Base-by-base conservation (phyloP, 2,113 vertebrate genomes). In the Gambusia holbrooki region DNA sequence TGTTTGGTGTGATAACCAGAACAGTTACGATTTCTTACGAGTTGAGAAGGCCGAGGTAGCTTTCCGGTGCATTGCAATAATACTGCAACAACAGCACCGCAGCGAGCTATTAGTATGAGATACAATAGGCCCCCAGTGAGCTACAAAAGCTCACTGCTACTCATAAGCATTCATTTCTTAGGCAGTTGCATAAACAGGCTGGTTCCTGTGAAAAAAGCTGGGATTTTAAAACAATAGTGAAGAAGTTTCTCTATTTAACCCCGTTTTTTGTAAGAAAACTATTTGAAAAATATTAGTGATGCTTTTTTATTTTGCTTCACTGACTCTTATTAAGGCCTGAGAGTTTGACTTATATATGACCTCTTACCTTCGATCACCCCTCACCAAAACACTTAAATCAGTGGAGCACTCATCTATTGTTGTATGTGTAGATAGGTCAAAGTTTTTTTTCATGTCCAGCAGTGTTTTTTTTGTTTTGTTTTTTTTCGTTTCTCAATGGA, bases 171-270 rank as follows among this genome's bases (percentile, higher is more conserved):
- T 74, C 62, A 68, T 74, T 91, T 82, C 66, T 58, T 40, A 89
- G 89, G 85, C 85, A 90, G 89, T 88, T 73, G 70, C 74, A 83
- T 88, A 84, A 92, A 93, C 95, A 94, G 96, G 97, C 96, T 90
- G 96, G 97, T 92, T 96, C 96, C 95, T 97, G 96, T 95, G 89
- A 84, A 77, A 71, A 88, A 90, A 90, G 70, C 73, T 88, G 77
- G 94, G 88, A 91, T 90, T 90, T 93, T 89, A 78, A 83, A 93
- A 92, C 84, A 91, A 91, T 76, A 89, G 86, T 83, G 75, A 82
- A 88, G 78, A 87, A 75, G 82, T 76, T 77, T 72, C 75, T 66
- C 71, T 80, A 69, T 80, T 81, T 84, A 78, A 75, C 73, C 84
- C 85, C 87, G 80, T 88, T 93, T 94, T 94, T 89, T 77, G 71